Base-by-base conservation (phyloP, 92 coral and sea anemone genomes). In the Heliopora coerulea region DNA sequence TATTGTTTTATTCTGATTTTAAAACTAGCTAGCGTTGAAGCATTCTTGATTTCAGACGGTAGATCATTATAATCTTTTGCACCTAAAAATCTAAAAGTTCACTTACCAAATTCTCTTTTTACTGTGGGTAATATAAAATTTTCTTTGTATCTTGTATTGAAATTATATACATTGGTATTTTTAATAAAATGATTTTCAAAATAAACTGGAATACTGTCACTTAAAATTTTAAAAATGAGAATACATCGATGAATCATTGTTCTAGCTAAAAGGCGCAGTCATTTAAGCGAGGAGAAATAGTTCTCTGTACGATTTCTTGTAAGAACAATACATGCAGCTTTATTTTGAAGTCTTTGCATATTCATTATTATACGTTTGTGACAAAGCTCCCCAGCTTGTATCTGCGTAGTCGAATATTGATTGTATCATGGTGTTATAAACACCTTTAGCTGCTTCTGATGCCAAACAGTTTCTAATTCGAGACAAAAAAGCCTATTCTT, bases 301-400 rank as follows among this genome's bases (percentile, higher is more conserved):
- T 61, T 41, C 11, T 12, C 24, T 25, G 67, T 29, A 8, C 40
- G 12, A 7, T 12, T 18, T 28, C 41, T 19, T 61, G 14, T 61
- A 3, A 33, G 17, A 28, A 33, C 24, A 30, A 61, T 25, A 33
- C 67, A 41, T 29, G 67, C 67, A 1, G 67, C 67, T 28, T n/a
- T 39, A 41, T 61, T 61, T 61, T 61, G 67, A 3, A 61, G 42
- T 8, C 67, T 26, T 61, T 61, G 67, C 18, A 61, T n/a, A 33
- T 17, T 33, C 24, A 18, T 61, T 14, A 33, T 24, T 33, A 23
- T 12, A 61, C 14, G 9, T 19, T 12, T 15, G n/a, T 12, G 67
- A 61, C 3, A 61, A n/a, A 13, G n/a, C 40, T 29, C 40, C 42
- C 67, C 67, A 61, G 12, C 42, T 37, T 1, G 40, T 30, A 33